Evolutionary conservation across 2,797 vertebrate genomes (phyloP).

Genomic region (Myripristis murdjan): DNA sequence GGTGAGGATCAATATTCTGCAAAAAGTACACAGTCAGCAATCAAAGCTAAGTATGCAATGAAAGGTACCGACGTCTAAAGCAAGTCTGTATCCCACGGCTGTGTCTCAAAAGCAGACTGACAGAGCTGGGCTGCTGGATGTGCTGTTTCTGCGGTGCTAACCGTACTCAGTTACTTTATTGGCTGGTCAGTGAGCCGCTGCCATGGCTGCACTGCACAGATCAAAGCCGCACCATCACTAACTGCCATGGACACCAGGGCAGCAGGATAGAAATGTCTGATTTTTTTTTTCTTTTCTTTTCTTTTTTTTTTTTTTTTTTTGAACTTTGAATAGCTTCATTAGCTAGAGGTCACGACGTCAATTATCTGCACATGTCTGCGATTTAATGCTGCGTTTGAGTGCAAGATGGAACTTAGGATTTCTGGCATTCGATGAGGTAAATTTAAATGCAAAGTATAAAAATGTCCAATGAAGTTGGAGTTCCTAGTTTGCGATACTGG

Average conservation of each 20-base stretch:
- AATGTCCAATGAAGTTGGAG: too few species aligned
- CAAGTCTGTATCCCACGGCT: constrained; percentile 44
- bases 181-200: constrained; percentile 20
- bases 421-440: too few species aligned
- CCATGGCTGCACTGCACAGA: constrained; percentile 12
- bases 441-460: too few species aligned
- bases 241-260: not conserved
- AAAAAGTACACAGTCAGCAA: constrained; percentile 59
- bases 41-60: constrained; percentile 65
- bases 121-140: constrained; percentile 67
- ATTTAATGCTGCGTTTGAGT: too few species aligned
- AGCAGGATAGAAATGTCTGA: too few species aligned
- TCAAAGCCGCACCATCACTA: constrained; percentile 13
- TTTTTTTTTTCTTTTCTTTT: too few species aligned
- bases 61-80: constrained; percentile 53
- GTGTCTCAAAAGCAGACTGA: constrained; percentile 63
- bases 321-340: too few species aligned
- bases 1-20: constrained; percentile 64
- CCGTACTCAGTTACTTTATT: constrained; percentile 23
- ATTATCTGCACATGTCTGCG: too few species aligned
- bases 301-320: too few species aligned
- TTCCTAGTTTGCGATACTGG: too few species aligned
- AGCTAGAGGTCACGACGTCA: too few species aligned
- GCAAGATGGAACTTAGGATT: too few species aligned
- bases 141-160: constrained; percentile 40